Evolutionary conservation across 2,113 vertebrate species (phyloP).

Genomic region (Barnardius zonarius): DNA sequence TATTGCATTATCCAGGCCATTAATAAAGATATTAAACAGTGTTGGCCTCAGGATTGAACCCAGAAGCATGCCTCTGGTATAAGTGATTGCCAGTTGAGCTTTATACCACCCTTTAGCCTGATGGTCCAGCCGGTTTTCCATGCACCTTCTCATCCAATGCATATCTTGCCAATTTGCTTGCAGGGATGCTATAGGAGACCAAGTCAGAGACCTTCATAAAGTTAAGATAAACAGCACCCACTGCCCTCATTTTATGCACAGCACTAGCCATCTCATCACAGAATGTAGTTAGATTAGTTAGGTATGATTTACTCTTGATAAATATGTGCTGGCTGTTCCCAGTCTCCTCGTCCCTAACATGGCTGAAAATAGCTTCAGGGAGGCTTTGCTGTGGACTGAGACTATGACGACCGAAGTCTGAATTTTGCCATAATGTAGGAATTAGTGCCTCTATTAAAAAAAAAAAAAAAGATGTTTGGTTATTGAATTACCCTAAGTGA

Average conservation of each 20-base stretch:
- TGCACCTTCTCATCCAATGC: neutral
- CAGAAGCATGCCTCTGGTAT: neutral
- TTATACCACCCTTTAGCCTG: neutral
- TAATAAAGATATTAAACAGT: neutral
- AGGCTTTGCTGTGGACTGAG: neutral
- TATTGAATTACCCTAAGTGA: neutral
- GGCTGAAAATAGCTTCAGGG: neutral
- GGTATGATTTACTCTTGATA: neutral
- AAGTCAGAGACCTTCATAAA: neutral
- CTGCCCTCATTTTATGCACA: neutral
- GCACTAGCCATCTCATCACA: neutral
- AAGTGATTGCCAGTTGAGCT: neutral
- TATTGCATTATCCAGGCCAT: neutral
- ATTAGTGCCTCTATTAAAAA: neutral
- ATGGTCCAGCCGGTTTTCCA: neutral
- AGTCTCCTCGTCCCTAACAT: neutral
- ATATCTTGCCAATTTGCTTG: neutral
- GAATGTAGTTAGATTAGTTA: neutral
- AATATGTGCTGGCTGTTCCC: neutral
- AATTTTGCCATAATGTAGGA: neutral
- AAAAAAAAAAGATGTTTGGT: neutral
- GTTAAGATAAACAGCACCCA: neutral
- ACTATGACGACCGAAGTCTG: neutral
- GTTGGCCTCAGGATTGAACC: neutral
- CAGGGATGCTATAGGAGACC: neutral